Conservation (phyloP, 2,113 vertebrate species). For the Accipiter virgatus region DNA sequence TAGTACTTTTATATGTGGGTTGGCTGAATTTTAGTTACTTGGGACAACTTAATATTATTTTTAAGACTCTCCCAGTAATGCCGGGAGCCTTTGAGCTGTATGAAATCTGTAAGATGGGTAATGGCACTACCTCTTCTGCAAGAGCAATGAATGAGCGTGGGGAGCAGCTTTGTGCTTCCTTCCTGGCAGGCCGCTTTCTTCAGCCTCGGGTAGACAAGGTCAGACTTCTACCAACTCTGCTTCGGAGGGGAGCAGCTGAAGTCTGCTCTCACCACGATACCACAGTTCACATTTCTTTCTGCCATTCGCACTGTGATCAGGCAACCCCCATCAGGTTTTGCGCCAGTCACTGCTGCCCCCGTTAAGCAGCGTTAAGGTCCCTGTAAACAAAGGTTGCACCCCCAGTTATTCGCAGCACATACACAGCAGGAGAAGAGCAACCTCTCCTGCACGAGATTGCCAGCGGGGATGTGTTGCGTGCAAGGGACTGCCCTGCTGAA, state of each 20-base stretch:
- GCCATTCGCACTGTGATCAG: rapidly evolving
- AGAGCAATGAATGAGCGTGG: not conserved
- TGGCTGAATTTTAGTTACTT: not conserved
- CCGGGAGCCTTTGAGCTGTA: not conserved
- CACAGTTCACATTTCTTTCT: not conserved
- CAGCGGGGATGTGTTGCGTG: rapidly evolving
- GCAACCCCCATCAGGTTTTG: not conserved
- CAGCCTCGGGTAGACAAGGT: not conserved
- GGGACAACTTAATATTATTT: not conserved
- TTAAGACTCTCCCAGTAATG: not conserved
- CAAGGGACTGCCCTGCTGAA: not conserved
- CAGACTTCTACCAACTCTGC: not conserved
- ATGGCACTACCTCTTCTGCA: not conserved
- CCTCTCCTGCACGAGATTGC: not conserved
- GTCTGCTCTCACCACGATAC: not conserved
- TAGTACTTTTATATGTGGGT: not conserved
- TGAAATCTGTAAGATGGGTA: not conserved
- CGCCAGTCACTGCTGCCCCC: not conserved
- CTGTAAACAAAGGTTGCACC: not conserved
- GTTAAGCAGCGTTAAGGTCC: not conserved
- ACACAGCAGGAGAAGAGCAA: not conserved
- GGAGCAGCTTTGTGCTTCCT: not conserved
- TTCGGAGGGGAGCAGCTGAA: not conserved
- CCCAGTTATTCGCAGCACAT: not conserved
- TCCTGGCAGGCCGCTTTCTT: not conserved